Evolutionary conservation across 2,797 vertebrate species (phyloP).

Genomic region (Pseudotriccus pelzelni): DNA sequence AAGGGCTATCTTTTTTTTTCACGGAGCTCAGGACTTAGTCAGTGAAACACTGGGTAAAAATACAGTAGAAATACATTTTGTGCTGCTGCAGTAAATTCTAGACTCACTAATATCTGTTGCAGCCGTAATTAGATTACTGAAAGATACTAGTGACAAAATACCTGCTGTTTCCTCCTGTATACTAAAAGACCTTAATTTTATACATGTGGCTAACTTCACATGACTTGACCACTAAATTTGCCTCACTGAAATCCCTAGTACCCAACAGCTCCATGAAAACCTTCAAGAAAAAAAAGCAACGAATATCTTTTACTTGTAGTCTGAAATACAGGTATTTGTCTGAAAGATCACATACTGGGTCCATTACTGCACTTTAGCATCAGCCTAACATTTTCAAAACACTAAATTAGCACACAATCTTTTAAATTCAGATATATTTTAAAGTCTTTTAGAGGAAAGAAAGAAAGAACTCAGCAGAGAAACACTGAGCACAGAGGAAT

Average conservation of each 20-base stretch:
- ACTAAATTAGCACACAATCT: not conserved
- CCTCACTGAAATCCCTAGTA: not conserved
- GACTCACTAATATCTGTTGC: not conserved
- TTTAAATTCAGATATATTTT: not conserved
- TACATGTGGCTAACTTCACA: not conserved
- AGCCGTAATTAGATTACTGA: not conserved
- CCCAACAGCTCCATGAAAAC: not conserved
- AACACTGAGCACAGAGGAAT: rapidly evolving
- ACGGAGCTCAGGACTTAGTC: not conserved
- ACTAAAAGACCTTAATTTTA: not conserved
- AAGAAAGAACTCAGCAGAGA: not conserved
- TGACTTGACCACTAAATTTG: not conserved
- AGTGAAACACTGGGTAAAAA: not conserved
- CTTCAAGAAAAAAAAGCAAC: not conserved
- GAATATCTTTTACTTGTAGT: not conserved
- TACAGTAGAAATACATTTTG: not conserved
- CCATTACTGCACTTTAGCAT: not conserved
- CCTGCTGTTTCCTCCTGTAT: not conserved
- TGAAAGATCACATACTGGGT: not conserved
- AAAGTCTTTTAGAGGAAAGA: not conserved
- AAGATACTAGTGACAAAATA: not conserved
- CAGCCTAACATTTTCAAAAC: not conserved
- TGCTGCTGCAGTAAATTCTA: not conserved
- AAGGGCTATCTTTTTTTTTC: not conserved
- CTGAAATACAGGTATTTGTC: not conserved